These are phyloP conservation scores for Malacoraja senta DNA, from an alignment of 2,797 vertebrate genomes.

Conservation along the genomic window DNA sequence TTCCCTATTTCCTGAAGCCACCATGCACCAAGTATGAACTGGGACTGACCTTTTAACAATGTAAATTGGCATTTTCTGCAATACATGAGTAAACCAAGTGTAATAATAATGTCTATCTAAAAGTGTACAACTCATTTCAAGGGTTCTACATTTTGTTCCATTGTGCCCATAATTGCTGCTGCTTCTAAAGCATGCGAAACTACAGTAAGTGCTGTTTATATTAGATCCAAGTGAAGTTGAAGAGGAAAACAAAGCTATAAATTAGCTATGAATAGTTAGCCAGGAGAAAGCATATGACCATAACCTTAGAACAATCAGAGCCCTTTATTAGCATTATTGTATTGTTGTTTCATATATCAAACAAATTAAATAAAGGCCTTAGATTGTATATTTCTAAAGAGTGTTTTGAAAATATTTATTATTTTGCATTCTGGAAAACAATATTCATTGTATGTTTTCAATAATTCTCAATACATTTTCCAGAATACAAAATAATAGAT, in stretches of 20 bases:
- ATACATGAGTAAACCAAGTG: background rate
- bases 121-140: background rate
- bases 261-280: background rate
- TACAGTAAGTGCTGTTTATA: background rate
- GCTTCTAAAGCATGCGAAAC: background rate
- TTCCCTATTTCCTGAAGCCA: conserved; percentile 26
- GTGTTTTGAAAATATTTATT: background rate
- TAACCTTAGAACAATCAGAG: background rate
- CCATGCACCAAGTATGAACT: background rate
- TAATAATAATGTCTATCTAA: background rate
- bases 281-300: background rate
- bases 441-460: background rate
- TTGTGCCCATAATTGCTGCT: background rate
- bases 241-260: background rate
- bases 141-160: background rate
- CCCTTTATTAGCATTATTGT: background rate
- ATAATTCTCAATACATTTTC: background rate
- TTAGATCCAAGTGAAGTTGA: background rate
- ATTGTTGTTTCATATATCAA: background rate
- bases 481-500: background rate
- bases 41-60: background rate
- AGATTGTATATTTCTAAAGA: background rate
- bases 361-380: background rate
- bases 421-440: background rate
- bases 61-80: background rate